Percentiles rank a stretch among this genome's conserved stretches.
Conservation (phyloP, 2,797 vertebrate genomes). For the Labeo calbasu region DNA sequence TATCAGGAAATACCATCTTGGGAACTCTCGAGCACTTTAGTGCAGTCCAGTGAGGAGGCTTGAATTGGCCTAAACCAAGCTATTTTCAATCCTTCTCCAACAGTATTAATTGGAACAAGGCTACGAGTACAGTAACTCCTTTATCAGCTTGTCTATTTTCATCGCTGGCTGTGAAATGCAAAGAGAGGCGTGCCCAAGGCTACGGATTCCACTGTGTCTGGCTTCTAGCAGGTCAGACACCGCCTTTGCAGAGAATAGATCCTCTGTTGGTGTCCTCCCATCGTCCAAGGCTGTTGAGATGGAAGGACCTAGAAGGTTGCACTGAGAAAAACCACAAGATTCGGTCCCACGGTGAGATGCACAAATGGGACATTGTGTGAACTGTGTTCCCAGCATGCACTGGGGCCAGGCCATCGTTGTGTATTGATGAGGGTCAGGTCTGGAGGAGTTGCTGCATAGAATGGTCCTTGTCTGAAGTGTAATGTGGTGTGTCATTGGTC, state of each 20-base stretch:
- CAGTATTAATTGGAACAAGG: slow-evolving; percentile 19
- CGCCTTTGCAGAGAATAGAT: slow-evolving; percentile 24
- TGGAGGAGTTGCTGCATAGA: slow-evolving; percentile 32
- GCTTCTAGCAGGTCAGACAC: slow-evolving; percentile 30
- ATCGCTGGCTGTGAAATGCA: slow-evolving; percentile 25
- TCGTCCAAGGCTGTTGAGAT: background rate
- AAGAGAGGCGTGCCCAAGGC: slow-evolving; percentile 29
- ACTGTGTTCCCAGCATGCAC: slow-evolving; percentile 45
- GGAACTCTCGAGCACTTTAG: background rate
- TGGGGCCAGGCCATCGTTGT: slow-evolving; percentile 1
- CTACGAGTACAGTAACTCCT: slow-evolving; percentile 16
- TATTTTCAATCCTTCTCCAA: slow-evolving; percentile 11
- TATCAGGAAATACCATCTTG: slow-evolving; percentile 9
- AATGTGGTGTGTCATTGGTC: slow-evolving; percentile 41
- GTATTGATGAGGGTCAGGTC: slow-evolving; percentile 39
- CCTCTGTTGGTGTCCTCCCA: slow-evolving; percentile 8
- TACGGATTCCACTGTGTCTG: slow-evolving; percentile 32
- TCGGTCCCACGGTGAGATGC: slow-evolving; percentile 51
- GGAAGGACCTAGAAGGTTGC: slow-evolving; percentile 24
- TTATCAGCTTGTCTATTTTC: slow-evolving; percentile 39
- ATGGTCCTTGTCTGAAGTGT: slow-evolving; percentile 34
- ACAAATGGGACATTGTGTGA: slow-evolving; percentile 51
- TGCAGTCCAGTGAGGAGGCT: background rate
- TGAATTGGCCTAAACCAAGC: background rate
- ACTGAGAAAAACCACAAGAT: slow-evolving; percentile 49